These are phyloP conservation scores for Phaenicophaeus curvirostris DNA, from an alignment of 2,797 vertebrate species.

Conservation along the genomic window DNA sequence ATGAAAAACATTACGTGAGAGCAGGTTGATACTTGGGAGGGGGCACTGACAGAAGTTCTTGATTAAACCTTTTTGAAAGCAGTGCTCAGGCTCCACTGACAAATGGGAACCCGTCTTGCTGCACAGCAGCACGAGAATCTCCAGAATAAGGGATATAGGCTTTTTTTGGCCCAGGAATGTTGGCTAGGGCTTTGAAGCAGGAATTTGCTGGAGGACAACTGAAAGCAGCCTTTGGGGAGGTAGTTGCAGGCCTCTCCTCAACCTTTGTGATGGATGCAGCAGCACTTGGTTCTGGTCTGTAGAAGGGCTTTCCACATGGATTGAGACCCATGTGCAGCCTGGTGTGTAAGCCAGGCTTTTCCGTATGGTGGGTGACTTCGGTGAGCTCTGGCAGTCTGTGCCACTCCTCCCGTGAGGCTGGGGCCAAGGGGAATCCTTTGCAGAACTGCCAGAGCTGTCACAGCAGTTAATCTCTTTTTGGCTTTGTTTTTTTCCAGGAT, in stretches of 20 bases:
- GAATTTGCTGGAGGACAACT: not conserved
- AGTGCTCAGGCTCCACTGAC: not conserved
- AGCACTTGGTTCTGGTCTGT: not conserved
- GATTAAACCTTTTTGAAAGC: not conserved
- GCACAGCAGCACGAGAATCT: not conserved
- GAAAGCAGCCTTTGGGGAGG: not conserved
- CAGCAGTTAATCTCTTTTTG: not conserved
- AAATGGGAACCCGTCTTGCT: not conserved
- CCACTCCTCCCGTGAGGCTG: not conserved
- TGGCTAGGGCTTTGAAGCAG: not conserved
- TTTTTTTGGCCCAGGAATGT: not conserved
- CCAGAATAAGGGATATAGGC: not conserved
- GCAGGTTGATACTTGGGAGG: not conserved
- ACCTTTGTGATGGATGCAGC: not conserved
- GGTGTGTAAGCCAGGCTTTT: not conserved
- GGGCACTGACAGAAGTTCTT: not conserved
- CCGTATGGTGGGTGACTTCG: not conserved
- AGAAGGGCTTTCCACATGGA: not conserved
- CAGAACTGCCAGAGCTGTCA: not conserved
- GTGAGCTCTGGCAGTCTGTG: not conserved
- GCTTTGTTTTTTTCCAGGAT: constrained; percentile 77
- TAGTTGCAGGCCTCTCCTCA: not conserved
- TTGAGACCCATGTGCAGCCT: not conserved
- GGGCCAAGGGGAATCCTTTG: not conserved
- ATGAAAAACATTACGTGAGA: not conserved